A percentile compares a stretch with the other conserved stretches of the same genome.
phyloP scores from a whole-genome alignment of 2,113 vertebrate species.

The Perccottus glenii region DNA sequence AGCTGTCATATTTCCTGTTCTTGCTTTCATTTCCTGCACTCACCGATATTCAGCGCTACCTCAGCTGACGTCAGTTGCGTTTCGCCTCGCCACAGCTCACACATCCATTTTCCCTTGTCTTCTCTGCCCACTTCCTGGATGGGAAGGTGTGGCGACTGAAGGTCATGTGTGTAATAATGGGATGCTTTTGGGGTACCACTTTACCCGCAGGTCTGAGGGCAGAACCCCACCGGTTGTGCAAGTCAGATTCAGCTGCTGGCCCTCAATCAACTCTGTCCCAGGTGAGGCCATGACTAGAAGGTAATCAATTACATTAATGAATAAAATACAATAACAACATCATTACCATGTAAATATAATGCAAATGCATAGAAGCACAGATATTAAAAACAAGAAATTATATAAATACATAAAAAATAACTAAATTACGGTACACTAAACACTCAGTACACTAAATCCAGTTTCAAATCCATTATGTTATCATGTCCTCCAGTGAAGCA shows the following conservation, averaged over 20 bases:
- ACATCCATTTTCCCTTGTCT: conserved; percentile 63
- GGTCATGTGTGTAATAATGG: fast-evolving
- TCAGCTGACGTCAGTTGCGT: conserved; percentile 30
- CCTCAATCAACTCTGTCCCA: conserved; percentile 22
- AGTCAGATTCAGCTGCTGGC: conserved; percentile 68
- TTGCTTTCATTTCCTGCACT: conserved; percentile 53
- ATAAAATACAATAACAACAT: no score
- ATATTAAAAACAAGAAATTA: conserved; percentile 4
- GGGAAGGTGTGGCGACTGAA: conserved; percentile 3
- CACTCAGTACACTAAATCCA: conserved; percentile 25
- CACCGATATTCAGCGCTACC: conserved; percentile 67
- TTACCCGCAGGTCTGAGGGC: conserved; percentile 38
- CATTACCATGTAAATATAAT: no score
- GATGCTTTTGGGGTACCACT: conserved; percentile 50
- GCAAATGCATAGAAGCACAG: neutral
- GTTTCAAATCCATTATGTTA: conserved; percentile 42
- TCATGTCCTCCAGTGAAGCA: conserved; percentile 15
- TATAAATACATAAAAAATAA: conserved; percentile 8
- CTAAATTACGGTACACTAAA: no score
- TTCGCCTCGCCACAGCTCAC: conserved; percentile 39
- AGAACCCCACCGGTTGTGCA: conserved; percentile 53
- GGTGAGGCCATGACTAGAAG: conserved; percentile 42
- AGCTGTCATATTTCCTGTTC: conserved; percentile 46
- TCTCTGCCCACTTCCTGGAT: conserved; percentile 18
- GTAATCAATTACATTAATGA: no score